Evolutionary conservation across 2,797 vertebrate genomes (phyloP).

Genomic region (Otolemur crassicaudatus): DNA sequence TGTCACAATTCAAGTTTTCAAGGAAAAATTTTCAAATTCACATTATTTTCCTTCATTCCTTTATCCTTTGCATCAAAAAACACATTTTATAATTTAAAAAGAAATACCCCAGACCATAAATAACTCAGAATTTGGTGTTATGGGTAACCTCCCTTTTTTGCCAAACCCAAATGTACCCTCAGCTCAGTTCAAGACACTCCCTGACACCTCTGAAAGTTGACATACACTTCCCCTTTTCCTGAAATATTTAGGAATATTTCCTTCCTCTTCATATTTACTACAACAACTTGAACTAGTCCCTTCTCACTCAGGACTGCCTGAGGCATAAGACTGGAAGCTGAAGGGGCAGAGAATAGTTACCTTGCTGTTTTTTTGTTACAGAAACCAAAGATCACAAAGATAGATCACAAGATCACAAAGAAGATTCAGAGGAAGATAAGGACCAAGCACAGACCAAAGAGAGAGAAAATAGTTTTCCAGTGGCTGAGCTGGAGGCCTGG

Average conservation of each 20-base stretch:
- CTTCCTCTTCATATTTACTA: neutral
- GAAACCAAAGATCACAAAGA: neutral
- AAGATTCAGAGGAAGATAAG: neutral
- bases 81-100: neutral
- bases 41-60: neutral
- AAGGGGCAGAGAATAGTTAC: too few relatives aligned
- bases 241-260: neutral
- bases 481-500: neutral
- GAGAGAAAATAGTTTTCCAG: neutral
- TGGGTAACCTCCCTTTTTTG: too few relatives aligned
- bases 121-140: neutral
- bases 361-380: neutral
- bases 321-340: neutral
- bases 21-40: neutral
- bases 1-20: neutral
- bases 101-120: neutral
- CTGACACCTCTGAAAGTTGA: neutral
- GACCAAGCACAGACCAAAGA: neutral
- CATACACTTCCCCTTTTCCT: neutral
- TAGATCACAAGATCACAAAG: neutral
- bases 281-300: neutral
- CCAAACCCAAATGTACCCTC: rapidly evolving
- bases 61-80: neutral
- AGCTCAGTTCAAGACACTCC: rapidly evolving
- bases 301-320: neutral